Conservation (phyloP, 2,113 vertebrate species). For the Struthio camelus region DNA sequence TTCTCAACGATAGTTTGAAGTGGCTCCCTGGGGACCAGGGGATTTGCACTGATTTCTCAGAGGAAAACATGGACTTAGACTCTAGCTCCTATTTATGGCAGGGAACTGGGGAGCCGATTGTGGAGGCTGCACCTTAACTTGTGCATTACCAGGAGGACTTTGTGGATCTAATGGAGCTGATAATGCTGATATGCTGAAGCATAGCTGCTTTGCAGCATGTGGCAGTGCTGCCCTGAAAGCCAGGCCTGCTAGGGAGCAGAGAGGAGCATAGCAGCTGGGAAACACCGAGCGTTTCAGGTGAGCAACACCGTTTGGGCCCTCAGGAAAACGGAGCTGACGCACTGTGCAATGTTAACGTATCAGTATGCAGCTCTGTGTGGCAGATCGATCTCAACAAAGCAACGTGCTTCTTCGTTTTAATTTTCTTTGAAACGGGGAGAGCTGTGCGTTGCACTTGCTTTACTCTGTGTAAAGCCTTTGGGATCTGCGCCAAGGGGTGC, state of each 20-base stretch:
- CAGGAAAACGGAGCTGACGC: rapidly evolving
- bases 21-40: background rate
- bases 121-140: background rate
- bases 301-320: background rate
- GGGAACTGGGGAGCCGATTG: background rate
- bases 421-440: background rate
- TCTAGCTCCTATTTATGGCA: rapidly evolving
- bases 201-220: rapidly evolving
- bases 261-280: background rate
- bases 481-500: rapidly evolving
- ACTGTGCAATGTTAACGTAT: background rate
- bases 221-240: background rate
- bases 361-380: rapidly evolving
- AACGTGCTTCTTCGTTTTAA: background rate
- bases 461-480: background rate
- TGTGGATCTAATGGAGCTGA: background rate
- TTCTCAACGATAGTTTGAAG: background rate
- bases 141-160: background rate
- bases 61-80: background rate
- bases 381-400: background rate
- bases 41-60: background rate
- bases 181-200: background rate
- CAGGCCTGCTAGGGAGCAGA: background rate
- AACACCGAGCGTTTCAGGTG: background rate
- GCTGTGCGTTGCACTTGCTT: background rate